Conservation (phyloP, 2,113 vertebrate species). For the Syrmaticus mikado region DNA sequence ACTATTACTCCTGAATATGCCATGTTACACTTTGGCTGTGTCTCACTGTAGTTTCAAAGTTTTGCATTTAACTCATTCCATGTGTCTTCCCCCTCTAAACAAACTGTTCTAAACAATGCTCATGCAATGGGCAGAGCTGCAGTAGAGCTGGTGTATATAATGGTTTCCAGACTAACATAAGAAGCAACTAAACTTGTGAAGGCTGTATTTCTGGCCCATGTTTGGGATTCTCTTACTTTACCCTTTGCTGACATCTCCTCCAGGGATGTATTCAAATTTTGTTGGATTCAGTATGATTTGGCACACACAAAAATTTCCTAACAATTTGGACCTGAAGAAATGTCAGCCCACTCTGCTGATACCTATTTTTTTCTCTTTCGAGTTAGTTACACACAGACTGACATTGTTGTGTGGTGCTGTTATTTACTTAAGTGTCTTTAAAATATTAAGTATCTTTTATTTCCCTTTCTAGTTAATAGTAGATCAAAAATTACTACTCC, state of each 20-base stretch:
- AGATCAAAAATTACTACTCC: not conserved
- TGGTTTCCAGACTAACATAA: not conserved
- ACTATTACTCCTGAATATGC: not conserved
- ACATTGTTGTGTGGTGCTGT: not conserved
- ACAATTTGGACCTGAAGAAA: not conserved
- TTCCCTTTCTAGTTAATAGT: not conserved
- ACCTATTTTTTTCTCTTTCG: not conserved
- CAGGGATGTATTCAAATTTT: not conserved
- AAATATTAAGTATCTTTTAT: not conserved
- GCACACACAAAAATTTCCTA: not conserved
- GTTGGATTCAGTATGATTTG: not conserved
- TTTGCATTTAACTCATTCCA: not conserved
- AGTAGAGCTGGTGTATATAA: not conserved
- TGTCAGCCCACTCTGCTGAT: not conserved
- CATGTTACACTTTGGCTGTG: not conserved
- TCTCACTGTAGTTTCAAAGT: not conserved
- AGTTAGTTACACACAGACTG: not conserved
- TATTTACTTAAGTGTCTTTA: not conserved
- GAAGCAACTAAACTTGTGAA: not conserved
- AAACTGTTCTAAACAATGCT: not conserved
- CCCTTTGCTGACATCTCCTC: not conserved
- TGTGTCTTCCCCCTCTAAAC: not conserved
- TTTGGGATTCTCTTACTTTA: not conserved
- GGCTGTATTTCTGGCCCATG: not conserved
- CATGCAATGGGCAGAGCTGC: not conserved